Evolutionary conservation across 2,888 invertebrate species (phyloP).

Genomic region (Pelosia muscerda): DNA sequence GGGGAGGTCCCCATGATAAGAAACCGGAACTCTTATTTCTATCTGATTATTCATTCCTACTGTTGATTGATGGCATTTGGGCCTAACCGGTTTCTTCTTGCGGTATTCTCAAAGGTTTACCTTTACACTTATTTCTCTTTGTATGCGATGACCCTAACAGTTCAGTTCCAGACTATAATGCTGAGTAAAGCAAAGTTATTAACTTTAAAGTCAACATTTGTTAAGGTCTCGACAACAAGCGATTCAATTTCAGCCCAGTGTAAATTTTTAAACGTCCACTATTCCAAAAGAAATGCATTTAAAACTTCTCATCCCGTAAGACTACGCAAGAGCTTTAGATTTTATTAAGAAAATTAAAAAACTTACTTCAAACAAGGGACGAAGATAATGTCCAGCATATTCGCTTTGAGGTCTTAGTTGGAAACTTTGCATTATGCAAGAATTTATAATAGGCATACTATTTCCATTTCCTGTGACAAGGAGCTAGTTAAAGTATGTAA

Average conservation of each 20-base stretch:
- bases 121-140: too few relatives aligned
- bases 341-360: constrained; percentile 75
- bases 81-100: too few relatives aligned
- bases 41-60: too few relatives aligned
- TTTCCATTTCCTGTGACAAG: background rate
- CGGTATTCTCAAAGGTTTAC: too few relatives aligned
- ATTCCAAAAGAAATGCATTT: constrained; percentile 59
- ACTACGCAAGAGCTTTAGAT: constrained; percentile 65
- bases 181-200: constrained; percentile 29
- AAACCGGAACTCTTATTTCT: too few relatives aligned
- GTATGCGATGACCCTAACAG: background rate
- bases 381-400: constrained; percentile 52
- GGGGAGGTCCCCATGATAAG: too few relatives aligned
- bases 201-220: constrained; percentile 45
- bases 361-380: constrained; percentile 71
- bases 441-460: background rate
- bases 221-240: constrained; percentile 37
- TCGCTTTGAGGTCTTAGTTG: constrained; percentile 40
- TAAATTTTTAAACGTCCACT: constrained; percentile 41
- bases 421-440: constrained; percentile 32
- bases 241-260: constrained; percentile 33
- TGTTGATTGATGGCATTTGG: too few relatives aligned
- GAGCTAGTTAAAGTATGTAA: background rate
- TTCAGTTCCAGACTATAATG: constrained; percentile 23
- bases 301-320: constrained; percentile 64